These are phyloP conservation scores for Phalera bucephala DNA, from an alignment of 2,888 invertebrate species.

Conservation along the genomic window DNA sequence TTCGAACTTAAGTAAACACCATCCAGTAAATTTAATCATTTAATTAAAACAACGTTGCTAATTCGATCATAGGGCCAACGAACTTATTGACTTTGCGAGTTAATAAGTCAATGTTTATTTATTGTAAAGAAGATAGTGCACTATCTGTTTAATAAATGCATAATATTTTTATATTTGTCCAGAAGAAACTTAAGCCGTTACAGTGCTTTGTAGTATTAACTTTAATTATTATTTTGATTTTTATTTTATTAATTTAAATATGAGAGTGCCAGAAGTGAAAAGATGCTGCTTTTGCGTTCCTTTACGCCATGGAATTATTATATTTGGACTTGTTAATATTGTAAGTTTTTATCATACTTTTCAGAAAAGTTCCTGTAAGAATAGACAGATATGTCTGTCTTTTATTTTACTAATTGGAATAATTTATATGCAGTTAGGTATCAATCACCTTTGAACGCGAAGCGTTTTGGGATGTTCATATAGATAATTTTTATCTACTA, in stretches of 20 bases:
- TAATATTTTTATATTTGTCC: conserved; percentile 24
- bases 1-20: too few species aligned
- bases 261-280: conserved; percentile 63
- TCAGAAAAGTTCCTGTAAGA: too few species aligned
- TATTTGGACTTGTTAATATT: conserved; percentile 68
- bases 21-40: too few species aligned
- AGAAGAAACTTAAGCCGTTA: conserved; percentile 8
- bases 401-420: too few species aligned
- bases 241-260: conserved; percentile 12
- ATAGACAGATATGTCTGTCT: not conserved
- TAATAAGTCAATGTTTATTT: conserved; percentile 25
- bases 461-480: too few species aligned
- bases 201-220: conserved; percentile 5
- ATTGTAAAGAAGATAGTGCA: conserved; percentile 19
- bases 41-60: conserved; percentile 23
- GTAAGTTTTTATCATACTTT: conserved; percentile 55
- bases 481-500: too few species aligned
- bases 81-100: conserved; percentile 32
- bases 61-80: conserved; percentile 29
- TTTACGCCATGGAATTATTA: conserved; percentile 64
- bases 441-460: too few species aligned
- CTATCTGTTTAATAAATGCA: conserved; percentile 20
- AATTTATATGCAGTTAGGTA: too few species aligned
- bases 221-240: conserved; percentile 3
- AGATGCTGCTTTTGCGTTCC: conserved; percentile 71